A percentile compares a stretch with the other conserved stretches of the same genome.
Evolutionary conservation across 2,113 vertebrate species (phyloP).

Genomic region (Lampris megalopsis): DNA sequence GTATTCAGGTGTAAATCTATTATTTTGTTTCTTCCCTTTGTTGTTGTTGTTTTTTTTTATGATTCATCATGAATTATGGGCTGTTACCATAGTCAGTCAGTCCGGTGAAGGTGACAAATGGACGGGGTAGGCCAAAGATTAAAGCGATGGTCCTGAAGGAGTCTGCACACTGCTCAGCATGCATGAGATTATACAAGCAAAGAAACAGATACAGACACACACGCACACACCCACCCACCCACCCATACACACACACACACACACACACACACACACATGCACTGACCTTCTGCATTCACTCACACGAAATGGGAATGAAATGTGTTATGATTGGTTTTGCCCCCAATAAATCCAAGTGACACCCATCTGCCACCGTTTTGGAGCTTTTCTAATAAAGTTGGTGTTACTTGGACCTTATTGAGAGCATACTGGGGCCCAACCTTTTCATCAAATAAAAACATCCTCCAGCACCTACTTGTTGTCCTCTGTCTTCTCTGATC

Average conservation of each 20-base stretch:
- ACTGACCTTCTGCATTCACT: background rate
- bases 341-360: constrained; percentile 71
- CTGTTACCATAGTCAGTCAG: constrained; percentile 14
- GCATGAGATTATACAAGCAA: constrained; percentile 25
- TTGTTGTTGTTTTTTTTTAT: constrained; percentile 7
- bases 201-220: constrained; percentile 19
- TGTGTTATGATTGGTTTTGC: constrained; percentile 67
- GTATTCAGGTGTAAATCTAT: constrained; percentile 34
- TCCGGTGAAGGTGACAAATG: constrained; percentile 25
- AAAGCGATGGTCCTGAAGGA: constrained; percentile 34
- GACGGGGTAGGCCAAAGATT: constrained; percentile 42
- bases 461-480: constrained; percentile 43
- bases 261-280: background rate
- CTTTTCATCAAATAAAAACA: constrained; percentile 74
- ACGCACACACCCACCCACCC: background rate
- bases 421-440: constrained; percentile 59
- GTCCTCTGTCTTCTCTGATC: constrained; percentile 55
- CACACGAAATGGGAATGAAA: constrained; percentile 49
- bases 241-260: constrained; percentile 17
- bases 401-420: constrained; percentile 77
- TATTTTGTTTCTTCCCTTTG: constrained; percentile 31
- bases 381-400: constrained; percentile 79
- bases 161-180: constrained; percentile 30
- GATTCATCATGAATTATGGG: constrained; percentile 31
- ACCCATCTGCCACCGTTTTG: constrained; percentile 53